Percentiles rank a stretch among this genome's conserved stretches.
Conservation (phyloP, 2,113 vertebrate species). For the Eclectus roratus region DNA sequence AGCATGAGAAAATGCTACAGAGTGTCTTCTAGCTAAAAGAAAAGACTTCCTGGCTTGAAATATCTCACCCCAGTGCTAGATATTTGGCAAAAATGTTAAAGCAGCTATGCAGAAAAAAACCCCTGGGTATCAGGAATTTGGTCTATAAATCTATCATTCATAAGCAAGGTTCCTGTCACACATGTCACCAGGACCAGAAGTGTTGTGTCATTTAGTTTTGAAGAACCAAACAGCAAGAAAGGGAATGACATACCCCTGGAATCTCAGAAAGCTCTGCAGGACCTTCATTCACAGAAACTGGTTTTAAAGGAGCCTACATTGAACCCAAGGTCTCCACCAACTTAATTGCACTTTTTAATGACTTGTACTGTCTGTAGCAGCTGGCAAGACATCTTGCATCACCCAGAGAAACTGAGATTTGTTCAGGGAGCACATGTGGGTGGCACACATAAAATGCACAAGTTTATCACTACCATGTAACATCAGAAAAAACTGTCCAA, state of each 20-base stretch:
- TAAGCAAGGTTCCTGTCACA: background rate
- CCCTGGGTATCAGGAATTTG: background rate
- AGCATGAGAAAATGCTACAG: background rate
- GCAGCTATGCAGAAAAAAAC: background rate
- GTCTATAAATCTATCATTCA: background rate
- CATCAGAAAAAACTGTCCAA: background rate
- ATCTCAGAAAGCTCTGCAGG: background rate
- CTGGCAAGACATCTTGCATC: background rate
- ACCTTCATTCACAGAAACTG: background rate
- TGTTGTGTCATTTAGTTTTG: background rate
- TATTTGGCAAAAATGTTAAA: background rate
- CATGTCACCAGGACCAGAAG: background rate
- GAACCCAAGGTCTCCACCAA: background rate
- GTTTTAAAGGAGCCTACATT: constrained; percentile 14
- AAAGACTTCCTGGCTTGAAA: background rate
- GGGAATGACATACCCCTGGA: background rate
- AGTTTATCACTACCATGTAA: background rate
- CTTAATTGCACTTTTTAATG: constrained; percentile 7
- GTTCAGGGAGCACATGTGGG: background rate
- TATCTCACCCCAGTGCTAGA: background rate
- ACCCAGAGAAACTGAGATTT: background rate
- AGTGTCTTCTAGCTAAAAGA: background rate
- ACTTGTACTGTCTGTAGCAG: constrained; percentile 5
- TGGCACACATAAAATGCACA: accelerated
- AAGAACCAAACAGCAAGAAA: background rate